A percentile compares a stretch with the other conserved stretches of the same genome.
Evolutionary conservation across 2,113 vertebrate genomes (phyloP).

Genomic region (Cryptomyrus ogoouensis): DNA sequence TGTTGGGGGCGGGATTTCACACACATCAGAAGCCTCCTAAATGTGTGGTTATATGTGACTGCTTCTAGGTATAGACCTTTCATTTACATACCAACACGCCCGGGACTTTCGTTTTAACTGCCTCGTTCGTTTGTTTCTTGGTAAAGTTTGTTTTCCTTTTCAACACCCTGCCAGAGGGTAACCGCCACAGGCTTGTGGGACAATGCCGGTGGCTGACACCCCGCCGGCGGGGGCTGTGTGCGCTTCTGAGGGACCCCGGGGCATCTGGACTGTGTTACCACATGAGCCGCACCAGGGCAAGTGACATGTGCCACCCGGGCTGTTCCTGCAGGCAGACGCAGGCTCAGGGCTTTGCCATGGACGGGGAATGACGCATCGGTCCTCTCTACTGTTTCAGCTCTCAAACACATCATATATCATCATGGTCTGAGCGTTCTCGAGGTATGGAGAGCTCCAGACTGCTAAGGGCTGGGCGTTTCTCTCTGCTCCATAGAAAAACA

Average conservation of each 20-base stretch:
- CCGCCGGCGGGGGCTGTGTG: constrained; percentile 11
- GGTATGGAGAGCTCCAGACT: not conserved
- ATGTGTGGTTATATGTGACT: not conserved
- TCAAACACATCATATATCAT: constrained; percentile 38
- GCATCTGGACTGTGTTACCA: constrained; percentile 32
- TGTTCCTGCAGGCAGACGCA: constrained; percentile 58
- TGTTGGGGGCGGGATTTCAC: not conserved
- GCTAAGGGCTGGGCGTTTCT: not conserved
- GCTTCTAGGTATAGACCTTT: constrained; percentile 24
- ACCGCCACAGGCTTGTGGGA: constrained; percentile 26
- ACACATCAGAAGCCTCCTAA: not conserved
- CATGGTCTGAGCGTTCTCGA: not conserved
- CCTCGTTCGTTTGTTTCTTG: constrained; percentile 38
- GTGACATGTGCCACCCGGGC: constrained; percentile 58
- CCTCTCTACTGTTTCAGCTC: constrained; percentile 63
- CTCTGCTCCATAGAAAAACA: not conserved
- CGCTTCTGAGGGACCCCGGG: constrained; percentile 37
- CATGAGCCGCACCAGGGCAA: constrained; percentile 38
- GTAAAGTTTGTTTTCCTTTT: constrained; percentile 25
- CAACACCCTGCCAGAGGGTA: constrained; percentile 21
- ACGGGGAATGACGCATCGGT: constrained; percentile 53
- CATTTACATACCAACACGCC: constrained; percentile 29
- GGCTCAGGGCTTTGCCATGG: constrained; percentile 56
- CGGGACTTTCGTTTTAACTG: constrained; percentile 25
- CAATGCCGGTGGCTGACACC: constrained; percentile 22